Base-by-base conservation (phyloP, 2,113 vertebrate genomes). In the Ailurus styani region DNA sequence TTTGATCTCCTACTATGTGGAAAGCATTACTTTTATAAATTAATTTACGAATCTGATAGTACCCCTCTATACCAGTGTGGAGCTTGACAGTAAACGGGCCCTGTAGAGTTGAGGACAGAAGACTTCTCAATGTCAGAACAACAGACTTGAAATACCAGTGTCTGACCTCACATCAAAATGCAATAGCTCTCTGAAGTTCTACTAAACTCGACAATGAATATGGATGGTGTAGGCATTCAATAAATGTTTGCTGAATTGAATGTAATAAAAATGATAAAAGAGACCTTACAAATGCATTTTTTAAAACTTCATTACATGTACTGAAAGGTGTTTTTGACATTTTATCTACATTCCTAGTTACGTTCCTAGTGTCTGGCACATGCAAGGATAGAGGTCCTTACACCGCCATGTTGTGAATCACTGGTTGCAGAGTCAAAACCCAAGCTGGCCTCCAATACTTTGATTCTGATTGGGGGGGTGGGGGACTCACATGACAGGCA, bases 211-310 rank as follows among this genome's bases (percentile, higher is more conserved):
- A 68, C 37, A 94, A 90, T 97, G 95, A 93, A 96, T 95, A 87
- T 95, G 95, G 87, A 91, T 97, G 87, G 47, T 13, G 0, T 27
- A 62, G 92, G 77, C 90, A 87, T 95, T 96, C 94, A 91, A 85
- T 96, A 90, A 97, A 87, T 98, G 90, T 96, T 98, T 96, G 93
- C 87, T 79, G 94, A 94, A 96, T 95, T 97, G 78, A 97, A 96
- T 94, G 87, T 45, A 96, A 93, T 98, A 96, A 90, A 98, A 95
- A 95, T 95, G 97, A 95, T 90, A 96, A 90, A 96, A 94, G 70
- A 94, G 83, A 94, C 93, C 90, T 97, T 95, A 90, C 73, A 93
- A 66, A 95, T 84, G 50, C 82, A 70, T 91, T 97, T 90, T 97
- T 97, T 1, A 93, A 97, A 97, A 96, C 91, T 96, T 96, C 81